Conservation (phyloP, 2,113 vertebrate genomes). For the Fregetta grallaria region DNA sequence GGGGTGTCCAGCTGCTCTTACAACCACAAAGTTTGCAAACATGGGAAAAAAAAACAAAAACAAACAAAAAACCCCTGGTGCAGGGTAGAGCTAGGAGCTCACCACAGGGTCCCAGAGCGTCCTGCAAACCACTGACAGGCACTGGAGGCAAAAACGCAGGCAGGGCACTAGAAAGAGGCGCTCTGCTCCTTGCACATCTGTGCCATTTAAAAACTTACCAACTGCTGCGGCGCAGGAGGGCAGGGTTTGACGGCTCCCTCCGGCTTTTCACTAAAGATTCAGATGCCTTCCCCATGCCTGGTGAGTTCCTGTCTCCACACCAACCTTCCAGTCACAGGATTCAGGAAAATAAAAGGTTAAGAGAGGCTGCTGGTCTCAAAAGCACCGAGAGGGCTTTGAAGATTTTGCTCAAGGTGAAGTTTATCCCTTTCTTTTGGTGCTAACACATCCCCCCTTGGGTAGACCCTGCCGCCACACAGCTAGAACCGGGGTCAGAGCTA, state of each 20-base stretch:
- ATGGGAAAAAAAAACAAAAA: neutral
- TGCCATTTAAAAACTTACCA: neutral
- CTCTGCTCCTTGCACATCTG: neutral
- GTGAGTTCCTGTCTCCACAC: neutral
- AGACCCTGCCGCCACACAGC: neutral
- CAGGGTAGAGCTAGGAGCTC: neutral
- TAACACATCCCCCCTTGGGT: accelerated
- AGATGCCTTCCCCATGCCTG: accelerated
- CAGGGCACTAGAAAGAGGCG: accelerated
- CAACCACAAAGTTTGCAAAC: neutral
- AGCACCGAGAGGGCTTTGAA: neutral
- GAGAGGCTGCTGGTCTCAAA: neutral
- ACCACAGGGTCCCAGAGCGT: accelerated
- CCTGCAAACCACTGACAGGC: accelerated
- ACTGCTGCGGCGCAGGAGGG: neutral
- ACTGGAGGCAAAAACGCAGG: accelerated
- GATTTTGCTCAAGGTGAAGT: neutral
- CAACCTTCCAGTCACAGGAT: neutral
- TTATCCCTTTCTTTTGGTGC: neutral
- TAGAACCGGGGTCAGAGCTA: neutral
- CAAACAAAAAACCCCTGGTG: accelerated
- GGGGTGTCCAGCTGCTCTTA: neutral
- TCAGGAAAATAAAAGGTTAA: neutral
- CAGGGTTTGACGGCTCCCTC: neutral
- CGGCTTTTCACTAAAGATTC: neutral